Evolutionary conservation across 1,140 invertebrate species (phyloP), one percentile per base, ranked within the genome.

Genomic region (Bombus sylvicola): DNA sequence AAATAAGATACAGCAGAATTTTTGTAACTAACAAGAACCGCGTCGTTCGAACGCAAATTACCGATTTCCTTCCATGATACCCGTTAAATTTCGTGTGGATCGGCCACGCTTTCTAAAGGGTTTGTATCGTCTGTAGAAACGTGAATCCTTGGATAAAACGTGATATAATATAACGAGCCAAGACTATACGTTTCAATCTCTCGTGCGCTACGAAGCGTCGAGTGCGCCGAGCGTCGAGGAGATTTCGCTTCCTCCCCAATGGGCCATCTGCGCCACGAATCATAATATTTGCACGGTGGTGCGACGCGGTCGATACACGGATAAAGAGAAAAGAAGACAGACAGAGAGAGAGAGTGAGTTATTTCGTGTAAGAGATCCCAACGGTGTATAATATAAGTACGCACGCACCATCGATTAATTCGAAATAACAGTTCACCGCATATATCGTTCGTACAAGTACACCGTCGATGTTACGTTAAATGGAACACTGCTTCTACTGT

Each of bases 231-330:
- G 73, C 43, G 53, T 62, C 12, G 22, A 39, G 13, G 10, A 66
- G 74, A 82, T 74, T 47, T 59, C 57, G 59, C 41, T 83, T 83
- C 72, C 81, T 76, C 53, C 43, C 10, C 72, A 75, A 9, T 59
- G 57, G 62, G 59, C 59, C 81, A 83, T 83, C 71, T 75, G 72
- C 71, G 53, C 28, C 39, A 31, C 69, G 15, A 81, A 62, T 81
- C 68, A 81, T 81, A 81, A 81, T 81, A 81, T 81, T 73, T 73
- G 80, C 71, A 72, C 53, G 47, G 47, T 4, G 18, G 37, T 47
- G 39, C 37, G 37, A 68, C 62, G n/a, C n/a, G 59, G 31, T 74
- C 72, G 72, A 74, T 74, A 74, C 28, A 13, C n/a, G 41, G 13
- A 39, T 15, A 74, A 31, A 47, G n/a, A 25, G 39, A 18, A n/a